Evolutionary conservation across 2,797 vertebrate genomes (phyloP), one percentile per base, ranked within the genome.

Genomic region (Pangasius sanitwongsei): DNA sequence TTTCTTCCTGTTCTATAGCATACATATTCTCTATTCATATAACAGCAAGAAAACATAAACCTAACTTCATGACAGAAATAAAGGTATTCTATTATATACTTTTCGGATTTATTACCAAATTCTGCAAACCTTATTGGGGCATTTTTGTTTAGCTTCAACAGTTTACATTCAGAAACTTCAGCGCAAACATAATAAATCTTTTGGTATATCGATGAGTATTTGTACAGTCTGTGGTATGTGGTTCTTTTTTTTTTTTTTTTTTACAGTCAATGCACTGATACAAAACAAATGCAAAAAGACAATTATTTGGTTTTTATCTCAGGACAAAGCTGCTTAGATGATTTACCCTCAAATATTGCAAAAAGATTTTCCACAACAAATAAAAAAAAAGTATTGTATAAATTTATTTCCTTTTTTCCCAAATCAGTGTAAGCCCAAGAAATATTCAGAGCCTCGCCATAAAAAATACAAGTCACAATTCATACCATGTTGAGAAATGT

Each of bases 381-480:
- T 48, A 31, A 4, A 34, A 57, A 23, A 41, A 34, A 59, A 23
- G 9, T 23, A 34, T 25, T 57, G 53, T 23, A 81, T 80, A 11
- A 13, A 18, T 81, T 34, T 81, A 57, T 37, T 81, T 81, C 18
- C 9, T 37, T 81, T 80, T 57, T 37, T 57, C 5, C n/a, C 9
- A 81, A 81, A 37, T 80, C 53, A 55, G 9, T 25, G 5, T 20
- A 80, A 80, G 31, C 18, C 37, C 55, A 82, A 25, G 20, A 59
- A 31, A 28, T 44, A 25, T 13, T 61, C 34, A 41, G 23, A 82
- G 61, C 20, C 6, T 28, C 25, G 44, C n/a, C 1, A 34, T 57
- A 55, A 63, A 57, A 83, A 83, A 63, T 63, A 82, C 9, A 61
- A 83, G 13, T 48, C 81, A 65, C 25, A 65, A 4, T 84, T 65